Percentiles rank a stretch among this genome's conserved stretches.
phyloP scores from a whole-genome alignment of 64 coral and sea anemone species.

The Astreopora myriophthalma region DNA sequence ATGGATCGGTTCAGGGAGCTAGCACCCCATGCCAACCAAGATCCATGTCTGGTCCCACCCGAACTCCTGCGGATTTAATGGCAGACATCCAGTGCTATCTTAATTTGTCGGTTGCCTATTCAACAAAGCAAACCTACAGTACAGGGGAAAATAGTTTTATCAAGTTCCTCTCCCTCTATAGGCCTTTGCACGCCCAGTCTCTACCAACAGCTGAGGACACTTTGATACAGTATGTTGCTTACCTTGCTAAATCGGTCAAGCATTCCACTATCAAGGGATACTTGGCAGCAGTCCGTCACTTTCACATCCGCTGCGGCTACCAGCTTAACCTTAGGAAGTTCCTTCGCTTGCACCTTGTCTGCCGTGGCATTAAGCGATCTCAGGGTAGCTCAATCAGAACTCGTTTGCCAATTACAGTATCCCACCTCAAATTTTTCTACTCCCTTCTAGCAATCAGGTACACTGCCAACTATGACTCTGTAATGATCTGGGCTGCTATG shows the following conservation, averaged over 20 bases:
- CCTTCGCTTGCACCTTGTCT: conserved; percentile 8
- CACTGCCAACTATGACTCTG: background rate
- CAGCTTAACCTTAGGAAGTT: conserved; percentile 25
- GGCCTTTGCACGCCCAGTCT: background rate
- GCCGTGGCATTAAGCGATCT: conserved; percentile 31
- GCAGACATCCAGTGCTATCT: background rate
- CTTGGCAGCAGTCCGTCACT: background rate
- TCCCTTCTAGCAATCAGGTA: background rate
- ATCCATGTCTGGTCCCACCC: background rate
- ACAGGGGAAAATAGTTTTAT: conserved; percentile 11
- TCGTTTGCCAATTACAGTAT: conserved; percentile 25
- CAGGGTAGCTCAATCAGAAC: background rate
- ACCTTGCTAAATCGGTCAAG: conserved; percentile 9
- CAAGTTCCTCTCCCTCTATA: background rate
- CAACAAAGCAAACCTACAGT: conserved; percentile 8
- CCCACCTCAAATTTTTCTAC: conserved; percentile 13
- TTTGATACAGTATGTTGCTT: background rate
- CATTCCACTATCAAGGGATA: conserved; percentile 2
- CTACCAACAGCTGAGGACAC: background rate
- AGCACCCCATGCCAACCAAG: background rate
- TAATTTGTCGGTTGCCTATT: background rate
- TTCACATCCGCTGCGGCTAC: background rate
- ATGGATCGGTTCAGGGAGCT: background rate
- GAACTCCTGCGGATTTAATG: background rate
- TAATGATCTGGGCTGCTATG: conserved; percentile 69